Evolutionary conservation across 2,888 invertebrate species (phyloP).

Genomic region (Exephanes ischioxanthus): DNA sequence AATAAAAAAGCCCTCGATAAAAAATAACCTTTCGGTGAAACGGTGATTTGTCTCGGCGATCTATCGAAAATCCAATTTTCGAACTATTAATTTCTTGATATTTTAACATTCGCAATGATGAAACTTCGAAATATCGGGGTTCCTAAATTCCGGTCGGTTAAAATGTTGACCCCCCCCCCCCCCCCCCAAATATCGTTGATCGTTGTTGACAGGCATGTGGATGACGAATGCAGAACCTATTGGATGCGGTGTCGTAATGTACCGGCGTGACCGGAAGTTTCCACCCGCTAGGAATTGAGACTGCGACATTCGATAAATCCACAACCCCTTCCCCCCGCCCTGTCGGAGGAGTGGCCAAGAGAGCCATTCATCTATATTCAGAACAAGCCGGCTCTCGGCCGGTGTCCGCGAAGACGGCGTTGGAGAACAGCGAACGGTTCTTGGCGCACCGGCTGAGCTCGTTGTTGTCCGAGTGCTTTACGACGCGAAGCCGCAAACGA

Average conservation of each 20-base stretch:
- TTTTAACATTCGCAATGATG: too few relatives aligned
- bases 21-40: too few relatives aligned
- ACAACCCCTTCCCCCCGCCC: slow-evolving; percentile 12
- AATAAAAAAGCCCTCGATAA: too few relatives aligned
- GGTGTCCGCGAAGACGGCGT: slow-evolving; percentile 45
- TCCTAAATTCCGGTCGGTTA: too few relatives aligned
- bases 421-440: slow-evolving; percentile 45
- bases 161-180: too few relatives aligned
- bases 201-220: not conserved
- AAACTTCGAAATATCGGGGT: too few relatives aligned
- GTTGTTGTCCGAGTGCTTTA: slow-evolving; percentile 72
- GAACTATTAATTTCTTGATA: too few relatives aligned
- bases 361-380: slow-evolving; percentile 39
- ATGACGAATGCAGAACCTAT: not conserved
- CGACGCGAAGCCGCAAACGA: slow-evolving; percentile 77
- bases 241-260: not conserved
- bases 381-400: slow-evolving; percentile 35
- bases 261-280: slow-evolving; percentile 42
- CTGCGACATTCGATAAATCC: slow-evolving; percentile 64
- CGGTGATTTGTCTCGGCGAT: too few relatives aligned
- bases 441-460: slow-evolving; percentile 60
- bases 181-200: too few relatives aligned
- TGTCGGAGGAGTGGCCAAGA: slow-evolving; percentile 16
- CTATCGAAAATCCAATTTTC: too few relatives aligned
- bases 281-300: slow-evolving; percentile 52